Evolutionary conservation across 1,140 invertebrate genomes (phyloP).

Genomic region (Drosophila carrolli): DNA sequence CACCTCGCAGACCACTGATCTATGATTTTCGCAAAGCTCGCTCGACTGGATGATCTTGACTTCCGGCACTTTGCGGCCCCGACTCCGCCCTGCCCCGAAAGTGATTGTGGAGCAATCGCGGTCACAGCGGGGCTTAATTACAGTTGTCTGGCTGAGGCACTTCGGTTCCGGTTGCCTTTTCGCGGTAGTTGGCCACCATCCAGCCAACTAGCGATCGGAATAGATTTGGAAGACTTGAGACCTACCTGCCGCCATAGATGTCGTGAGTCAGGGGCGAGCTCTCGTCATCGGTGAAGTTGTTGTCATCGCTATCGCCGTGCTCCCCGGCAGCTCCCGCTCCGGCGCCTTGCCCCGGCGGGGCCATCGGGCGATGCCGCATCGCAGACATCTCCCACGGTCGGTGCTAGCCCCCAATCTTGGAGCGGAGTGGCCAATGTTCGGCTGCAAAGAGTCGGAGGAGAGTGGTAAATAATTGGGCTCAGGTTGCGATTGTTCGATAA

Average conservation of each 20-base stretch:
- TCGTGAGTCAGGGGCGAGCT: constrained; percentile 92
- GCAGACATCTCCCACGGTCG: constrained; percentile 84
- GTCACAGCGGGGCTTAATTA: constrained; percentile 46
- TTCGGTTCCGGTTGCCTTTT: constrained; percentile 52
- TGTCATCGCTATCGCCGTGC: constrained; percentile 88
- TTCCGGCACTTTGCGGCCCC: constrained; percentile 54
- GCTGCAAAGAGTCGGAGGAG: constrained; percentile 48
- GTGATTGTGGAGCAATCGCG: constrained; percentile 55
- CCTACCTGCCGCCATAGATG: constrained; percentile 94
- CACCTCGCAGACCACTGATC: constrained; percentile 23
- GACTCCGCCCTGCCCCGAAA: constrained; percentile 44
- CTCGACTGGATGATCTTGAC: constrained; percentile 26
- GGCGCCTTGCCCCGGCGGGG: constrained; percentile 73
- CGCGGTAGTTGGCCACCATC: constrained; percentile 20
- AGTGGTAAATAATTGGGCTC: constrained; percentile 50
- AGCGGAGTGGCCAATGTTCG: constrained; percentile 40
- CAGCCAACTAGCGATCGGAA: constrained; percentile 48
- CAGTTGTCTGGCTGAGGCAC: constrained; percentile 23
- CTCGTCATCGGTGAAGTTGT: constrained; percentile 94
- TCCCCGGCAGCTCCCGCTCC: constrained; percentile 63
- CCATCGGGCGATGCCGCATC: constrained; percentile 86
- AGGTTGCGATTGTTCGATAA: constrained; percentile 43
- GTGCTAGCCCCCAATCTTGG: constrained; percentile 48
- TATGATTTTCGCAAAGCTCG: constrained; percentile 14
- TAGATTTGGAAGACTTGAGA: constrained; percentile 30